phyloP scores from a whole-genome alignment of 2,797 vertebrate genomes.

The Squalus acanthias region DNA sequence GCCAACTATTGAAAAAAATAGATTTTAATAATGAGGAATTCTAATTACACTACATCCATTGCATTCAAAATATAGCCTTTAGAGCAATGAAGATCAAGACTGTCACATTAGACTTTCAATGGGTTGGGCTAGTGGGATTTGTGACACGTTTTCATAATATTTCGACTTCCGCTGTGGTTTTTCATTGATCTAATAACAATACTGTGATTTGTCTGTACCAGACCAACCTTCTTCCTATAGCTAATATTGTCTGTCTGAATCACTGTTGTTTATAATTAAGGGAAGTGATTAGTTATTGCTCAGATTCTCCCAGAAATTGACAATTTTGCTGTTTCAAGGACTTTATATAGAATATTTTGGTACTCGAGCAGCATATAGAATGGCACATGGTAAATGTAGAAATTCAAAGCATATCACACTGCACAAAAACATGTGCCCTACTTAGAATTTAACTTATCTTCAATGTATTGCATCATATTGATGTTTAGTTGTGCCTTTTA shows the following conservation, averaged over 20 bases:
- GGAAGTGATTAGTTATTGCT: neutral
- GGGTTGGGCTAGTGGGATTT: neutral
- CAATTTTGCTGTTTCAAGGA: neutral
- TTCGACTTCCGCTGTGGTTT: conserved; percentile 27
- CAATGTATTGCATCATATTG: neutral
- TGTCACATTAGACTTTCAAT: neutral
- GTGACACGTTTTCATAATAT: neutral
- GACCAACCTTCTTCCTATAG: neutral
- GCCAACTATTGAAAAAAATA: neutral
- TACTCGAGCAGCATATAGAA: neutral
- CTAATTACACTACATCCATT: neutral
- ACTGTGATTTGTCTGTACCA: conserved; percentile 11
- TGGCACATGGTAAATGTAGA: neutral
- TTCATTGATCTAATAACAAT: neutral
- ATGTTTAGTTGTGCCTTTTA: neutral
- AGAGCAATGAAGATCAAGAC: neutral
- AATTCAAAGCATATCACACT: neutral
- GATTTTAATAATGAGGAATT: neutral
- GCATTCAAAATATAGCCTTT: neutral
- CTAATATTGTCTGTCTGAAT: neutral
- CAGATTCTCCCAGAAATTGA: neutral
- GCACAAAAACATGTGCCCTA: neutral
- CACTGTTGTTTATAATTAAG: neutral
- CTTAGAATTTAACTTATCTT: neutral
- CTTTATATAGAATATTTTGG: neutral